Percentiles rank a stretch among this genome's conserved stretches.
Evolutionary conservation across 2,888 invertebrate species (phyloP).

Genomic region (Alcis repandata): DNA sequence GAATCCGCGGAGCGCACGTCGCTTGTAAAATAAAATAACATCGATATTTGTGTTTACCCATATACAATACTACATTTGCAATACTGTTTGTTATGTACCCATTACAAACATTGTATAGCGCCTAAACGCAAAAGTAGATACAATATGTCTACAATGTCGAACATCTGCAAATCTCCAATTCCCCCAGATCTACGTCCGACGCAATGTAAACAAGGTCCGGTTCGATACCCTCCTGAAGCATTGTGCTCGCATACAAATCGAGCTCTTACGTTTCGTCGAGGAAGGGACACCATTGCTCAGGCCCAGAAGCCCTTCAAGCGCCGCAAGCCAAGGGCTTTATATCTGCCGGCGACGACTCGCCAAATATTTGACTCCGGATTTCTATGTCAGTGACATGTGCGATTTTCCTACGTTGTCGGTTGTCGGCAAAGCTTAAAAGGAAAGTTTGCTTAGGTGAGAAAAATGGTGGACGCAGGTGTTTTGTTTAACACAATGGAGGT

Average conservation of each 20-base stretch:
- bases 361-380: slow-evolving; percentile 72
- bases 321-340: slow-evolving; percentile 45
- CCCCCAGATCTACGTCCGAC: background rate
- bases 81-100: no score
- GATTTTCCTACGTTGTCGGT: slow-evolving; percentile 53
- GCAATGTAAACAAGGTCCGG: slow-evolving; percentile 47
- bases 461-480: slow-evolving; percentile 26
- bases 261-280: slow-evolving; percentile 57
- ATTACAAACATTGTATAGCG: no score
- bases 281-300: slow-evolving; percentile 54
- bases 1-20: no score
- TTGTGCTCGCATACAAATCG: slow-evolving; percentile 62
- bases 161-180: slow-evolving; percentile 1
- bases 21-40: no score
- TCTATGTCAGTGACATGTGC: slow-evolving; percentile 55
- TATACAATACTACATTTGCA: no score
- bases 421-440: slow-evolving; percentile 28
- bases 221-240: slow-evolving; percentile 59
- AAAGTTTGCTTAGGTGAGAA: slow-evolving; percentile 24
- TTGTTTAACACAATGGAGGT: background rate
- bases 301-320: slow-evolving; percentile 66
- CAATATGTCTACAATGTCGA: background rate
- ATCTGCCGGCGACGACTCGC: slow-evolving; percentile 58
- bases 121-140: background rate
- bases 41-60: no score